A percentile compares a stretch with the other conserved stretches of the same genome.
Evolutionary conservation across 1,140 invertebrate genomes (phyloP).

Genomic region (Nilaparvata lugens): DNA sequence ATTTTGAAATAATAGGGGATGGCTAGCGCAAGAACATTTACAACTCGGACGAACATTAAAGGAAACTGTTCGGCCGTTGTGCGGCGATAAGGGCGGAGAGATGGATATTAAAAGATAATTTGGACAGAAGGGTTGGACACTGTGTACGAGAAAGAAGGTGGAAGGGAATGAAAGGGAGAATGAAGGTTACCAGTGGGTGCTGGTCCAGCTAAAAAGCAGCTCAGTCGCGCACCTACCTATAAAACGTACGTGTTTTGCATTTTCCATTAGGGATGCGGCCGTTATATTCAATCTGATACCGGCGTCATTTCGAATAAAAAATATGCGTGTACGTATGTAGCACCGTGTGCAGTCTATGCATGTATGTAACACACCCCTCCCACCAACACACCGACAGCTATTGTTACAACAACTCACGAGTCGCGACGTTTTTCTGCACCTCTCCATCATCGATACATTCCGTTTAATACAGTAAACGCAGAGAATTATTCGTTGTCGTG

Average conservation of each 20-base stretch:
- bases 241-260: conserved; percentile 4
- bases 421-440: too few relatives aligned
- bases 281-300: conserved; percentile 6
- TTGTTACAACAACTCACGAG: too few relatives aligned
- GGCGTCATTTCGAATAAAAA: neutral
- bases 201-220: neutral
- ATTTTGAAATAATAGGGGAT: too few relatives aligned
- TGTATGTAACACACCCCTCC: too few relatives aligned
- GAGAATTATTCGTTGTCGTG: neutral
- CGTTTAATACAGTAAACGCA: neutral
- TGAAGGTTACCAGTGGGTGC: too few relatives aligned
- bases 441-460: neutral
- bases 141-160: neutral
- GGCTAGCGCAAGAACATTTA: neutral
- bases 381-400: too few relatives aligned
- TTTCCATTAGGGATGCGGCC: conserved; percentile 3
- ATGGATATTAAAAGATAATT: conserved; percentile 5
- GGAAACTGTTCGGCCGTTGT: neutral
- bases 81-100: neutral
- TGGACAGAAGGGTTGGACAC: neutral
- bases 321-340: neutral
- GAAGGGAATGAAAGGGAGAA: neutral
- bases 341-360: too few relatives aligned
- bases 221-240: neutral
- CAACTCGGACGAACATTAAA: neutral